A percentile compares a stretch with the other conserved stretches of the same genome.
Evolutionary conservation across 2,113 vertebrate species (phyloP).

Genomic region (Eolophus roseicapilla): DNA sequence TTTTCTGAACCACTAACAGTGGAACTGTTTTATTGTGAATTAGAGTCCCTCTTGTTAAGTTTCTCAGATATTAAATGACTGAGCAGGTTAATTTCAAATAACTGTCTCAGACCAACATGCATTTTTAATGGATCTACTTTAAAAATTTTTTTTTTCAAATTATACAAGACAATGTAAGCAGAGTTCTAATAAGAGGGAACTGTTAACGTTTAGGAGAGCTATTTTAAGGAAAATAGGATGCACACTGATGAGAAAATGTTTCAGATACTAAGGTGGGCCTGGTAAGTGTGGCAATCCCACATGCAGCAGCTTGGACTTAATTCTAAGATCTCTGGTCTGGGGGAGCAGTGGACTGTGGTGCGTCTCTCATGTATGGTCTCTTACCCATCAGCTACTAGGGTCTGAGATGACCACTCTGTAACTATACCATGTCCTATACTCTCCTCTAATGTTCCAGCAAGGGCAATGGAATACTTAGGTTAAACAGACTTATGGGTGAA

Average conservation of each 20-base stretch:
- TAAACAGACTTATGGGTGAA: background rate
- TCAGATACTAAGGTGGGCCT: background rate
- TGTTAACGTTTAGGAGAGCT: background rate
- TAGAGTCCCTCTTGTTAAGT: background rate
- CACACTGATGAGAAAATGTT: background rate
- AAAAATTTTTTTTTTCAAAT: fast-evolving
- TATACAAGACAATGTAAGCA: background rate
- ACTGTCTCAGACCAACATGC: background rate
- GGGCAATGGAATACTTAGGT: background rate
- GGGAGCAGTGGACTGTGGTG: background rate
- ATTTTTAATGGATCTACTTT: background rate
- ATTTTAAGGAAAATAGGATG: background rate
- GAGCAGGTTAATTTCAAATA: background rate
- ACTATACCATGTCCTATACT: background rate
- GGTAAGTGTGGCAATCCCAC: background rate
- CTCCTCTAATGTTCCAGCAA: background rate
- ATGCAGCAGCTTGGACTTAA: background rate
- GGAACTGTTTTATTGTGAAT: background rate
- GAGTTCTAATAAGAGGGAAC: background rate
- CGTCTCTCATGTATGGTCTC: too few species aligned
- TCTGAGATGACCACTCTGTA: background rate
- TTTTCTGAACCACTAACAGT: background rate
- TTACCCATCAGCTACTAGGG: background rate
- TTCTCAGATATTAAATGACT: background rate
- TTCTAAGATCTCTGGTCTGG: background rate